phyloP scores from a whole-genome alignment of 1,140 invertebrate species.

The Musca domestica region DNA sequence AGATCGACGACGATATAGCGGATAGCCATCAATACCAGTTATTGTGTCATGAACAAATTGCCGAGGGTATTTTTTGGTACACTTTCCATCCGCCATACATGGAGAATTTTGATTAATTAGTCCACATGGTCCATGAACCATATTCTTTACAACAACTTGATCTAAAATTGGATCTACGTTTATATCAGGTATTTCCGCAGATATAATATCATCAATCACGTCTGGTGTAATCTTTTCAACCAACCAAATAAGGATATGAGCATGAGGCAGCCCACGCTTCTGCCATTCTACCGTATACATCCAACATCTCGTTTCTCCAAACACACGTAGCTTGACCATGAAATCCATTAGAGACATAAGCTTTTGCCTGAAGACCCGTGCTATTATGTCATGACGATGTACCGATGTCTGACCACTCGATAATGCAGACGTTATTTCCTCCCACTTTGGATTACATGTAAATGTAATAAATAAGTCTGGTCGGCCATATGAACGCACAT shows the following conservation, averaged over 20 bases:
- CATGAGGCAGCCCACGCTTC: conserved; percentile 40
- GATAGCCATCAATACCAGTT: conserved; percentile 52
- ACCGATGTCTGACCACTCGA: conserved; percentile 38
- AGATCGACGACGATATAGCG: conserved; percentile 49
- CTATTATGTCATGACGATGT: conserved; percentile 47
- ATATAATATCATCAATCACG: no score
- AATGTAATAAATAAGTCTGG: no score
- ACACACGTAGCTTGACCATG: conserved; percentile 47
- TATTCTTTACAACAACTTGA: neutral
- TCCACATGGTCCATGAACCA: conserved; percentile 16
- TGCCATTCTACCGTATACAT: conserved; percentile 57
- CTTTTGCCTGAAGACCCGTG: conserved; percentile 57
- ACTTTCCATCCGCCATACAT: no score
- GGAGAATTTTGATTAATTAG: neutral
- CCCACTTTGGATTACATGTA: conserved; percentile 57
- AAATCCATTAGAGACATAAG: conserved; percentile 55
- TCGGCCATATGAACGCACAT: conserved; percentile 30
- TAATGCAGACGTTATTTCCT: conserved; percentile 44
- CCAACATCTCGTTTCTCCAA: conserved; percentile 45
- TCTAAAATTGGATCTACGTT: conserved; percentile 35
- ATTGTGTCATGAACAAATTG: conserved; percentile 29
- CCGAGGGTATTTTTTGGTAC: conserved; percentile 36
- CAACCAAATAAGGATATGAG: conserved; percentile 23
- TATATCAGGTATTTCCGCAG: conserved; percentile 41
- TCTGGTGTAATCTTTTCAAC: neutral